Percentiles rank a stretch among this genome's conserved stretches.
These are phyloP conservation scores for Andricus grossulariae DNA, from an alignment of 1,140 invertebrate species.

Conservation along the genomic window DNA sequence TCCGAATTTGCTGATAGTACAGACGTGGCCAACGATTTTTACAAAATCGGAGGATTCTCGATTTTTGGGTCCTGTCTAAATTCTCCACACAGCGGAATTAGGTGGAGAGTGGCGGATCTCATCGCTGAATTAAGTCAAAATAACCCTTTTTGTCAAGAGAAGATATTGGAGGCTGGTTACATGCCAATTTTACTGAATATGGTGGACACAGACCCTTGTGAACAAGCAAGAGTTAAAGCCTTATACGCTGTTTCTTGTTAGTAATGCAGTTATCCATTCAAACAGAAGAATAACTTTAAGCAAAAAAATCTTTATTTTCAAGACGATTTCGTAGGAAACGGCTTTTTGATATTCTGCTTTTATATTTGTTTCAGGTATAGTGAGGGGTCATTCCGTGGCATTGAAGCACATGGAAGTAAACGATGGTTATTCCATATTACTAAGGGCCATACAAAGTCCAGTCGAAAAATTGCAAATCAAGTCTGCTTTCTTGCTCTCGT, in stretches of 20 bases:
- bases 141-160: constrained; percentile 85
- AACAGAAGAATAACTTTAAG: not conserved
- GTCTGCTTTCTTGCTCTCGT: constrained; percentile 81
- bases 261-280: constrained; percentile 49
- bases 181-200: constrained; percentile 81
- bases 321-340: constrained; percentile 14
- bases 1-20: constrained; percentile 82
- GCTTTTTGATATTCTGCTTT: constrained; percentile 32
- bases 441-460: constrained; percentile 78
- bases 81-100: constrained; percentile 78
- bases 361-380: constrained; percentile 75
- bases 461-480: constrained; percentile 82
- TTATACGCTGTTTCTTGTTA: constrained; percentile 86
- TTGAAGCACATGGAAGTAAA: constrained; percentile 78
- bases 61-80: constrained; percentile 82
- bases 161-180: constrained; percentile 79
- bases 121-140: constrained; percentile 87
- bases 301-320: constrained; percentile 1
- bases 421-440: constrained; percentile 80
- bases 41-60: constrained; percentile 86
- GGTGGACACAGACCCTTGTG: constrained; percentile 79
- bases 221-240: constrained; percentile 80
- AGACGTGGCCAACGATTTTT: constrained; percentile 87
- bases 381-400: constrained; percentile 78
- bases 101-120: constrained; percentile 80